Percentiles rank a stretch among this genome's conserved stretches.
Conservation (phyloP, 2,888 invertebrate species). For the Eledone cirrhosa region DNA sequence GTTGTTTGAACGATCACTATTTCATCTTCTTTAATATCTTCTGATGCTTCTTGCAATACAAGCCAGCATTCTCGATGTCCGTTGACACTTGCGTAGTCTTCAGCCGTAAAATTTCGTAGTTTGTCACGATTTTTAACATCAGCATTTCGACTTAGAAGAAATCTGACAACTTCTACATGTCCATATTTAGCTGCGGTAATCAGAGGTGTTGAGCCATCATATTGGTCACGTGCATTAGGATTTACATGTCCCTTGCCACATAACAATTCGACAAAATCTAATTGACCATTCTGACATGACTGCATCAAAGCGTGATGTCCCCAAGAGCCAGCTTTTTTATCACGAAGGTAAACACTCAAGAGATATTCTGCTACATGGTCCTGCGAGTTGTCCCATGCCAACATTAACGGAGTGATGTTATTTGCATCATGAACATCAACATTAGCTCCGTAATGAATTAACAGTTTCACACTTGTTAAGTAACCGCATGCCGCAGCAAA, state of each 20-base stretch:
- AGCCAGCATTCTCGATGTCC: not conserved
- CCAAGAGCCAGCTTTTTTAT: not conserved
- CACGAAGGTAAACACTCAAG: not conserved
- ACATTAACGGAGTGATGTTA: not conserved
- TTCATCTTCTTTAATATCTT: not conserved
- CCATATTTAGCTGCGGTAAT: not conserved
- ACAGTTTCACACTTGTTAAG: not conserved
- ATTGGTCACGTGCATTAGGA: not conserved
- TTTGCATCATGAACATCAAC: not conserved
- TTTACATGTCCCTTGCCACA: not conserved
- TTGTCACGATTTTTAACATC: not conserved
- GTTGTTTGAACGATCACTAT: not conserved
- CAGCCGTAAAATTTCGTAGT: constrained; percentile 9
- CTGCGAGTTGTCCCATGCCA: not conserved
- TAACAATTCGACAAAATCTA: not conserved
- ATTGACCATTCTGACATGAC: not conserved
- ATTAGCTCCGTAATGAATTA: constrained; percentile 11
- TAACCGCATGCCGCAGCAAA: not conserved
- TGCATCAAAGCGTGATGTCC: constrained; percentile 1
- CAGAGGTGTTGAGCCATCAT: constrained; percentile 5
- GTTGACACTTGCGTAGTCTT: not conserved
- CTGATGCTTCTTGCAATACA: not conserved
- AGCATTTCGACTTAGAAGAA: not conserved
- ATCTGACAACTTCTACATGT: not conserved
- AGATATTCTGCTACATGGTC: not conserved